Evolutionary conservation across 2,113 vertebrate species (phyloP), one percentile per base, ranked within the genome.

Genomic region (Prunella himalayana): DNA sequence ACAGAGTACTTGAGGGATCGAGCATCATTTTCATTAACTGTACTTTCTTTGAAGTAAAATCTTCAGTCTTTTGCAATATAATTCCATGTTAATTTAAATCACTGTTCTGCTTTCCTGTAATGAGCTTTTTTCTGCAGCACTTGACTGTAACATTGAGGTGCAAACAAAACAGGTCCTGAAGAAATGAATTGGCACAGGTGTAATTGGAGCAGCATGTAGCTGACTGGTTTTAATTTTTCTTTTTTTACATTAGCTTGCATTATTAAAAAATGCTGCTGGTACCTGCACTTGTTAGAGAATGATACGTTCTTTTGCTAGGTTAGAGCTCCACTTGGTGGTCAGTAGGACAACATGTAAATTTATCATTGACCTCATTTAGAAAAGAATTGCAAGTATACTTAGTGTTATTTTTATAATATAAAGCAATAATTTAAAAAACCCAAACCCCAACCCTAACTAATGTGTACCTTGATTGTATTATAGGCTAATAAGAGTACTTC

Each of bases 251-350:
- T 45, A 51, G 2, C 27, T 33, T 83, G 10, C 5, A 89, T 27
- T 42, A 19, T 30, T 45, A 50, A 88, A 90, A 90, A 53, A 17
- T 16, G 3, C 4, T 78, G 4, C 30, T 59, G 7, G 4, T 39
- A 51, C 16, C 14, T 86, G 9, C 53, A 9, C 13, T 51, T 5
- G 16, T 64, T 41, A 60, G 1, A 54, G 78, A 53, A 45, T 30
- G 2, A 64, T 88, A 75, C 56, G 53, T 88, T 89, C 64, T 97
- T 96, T 96, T 97, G 54, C 66, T 95, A 56, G 60, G 77, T 98
- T 98, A 97, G 97, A 98, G 97, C 98, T 94, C 98, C 98, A 72
- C 97, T 59, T 14, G 82, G 97, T 98, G 98, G 98, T 54, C 77
- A 89, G 61, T 69, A 63, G 51, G 16, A 35, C 9, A 20, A 87